Evolutionary conservation across 2,113 vertebrate species (phyloP), one percentile per base, ranked within the genome.

Genomic region (Ctenomys sociabilis): DNA sequence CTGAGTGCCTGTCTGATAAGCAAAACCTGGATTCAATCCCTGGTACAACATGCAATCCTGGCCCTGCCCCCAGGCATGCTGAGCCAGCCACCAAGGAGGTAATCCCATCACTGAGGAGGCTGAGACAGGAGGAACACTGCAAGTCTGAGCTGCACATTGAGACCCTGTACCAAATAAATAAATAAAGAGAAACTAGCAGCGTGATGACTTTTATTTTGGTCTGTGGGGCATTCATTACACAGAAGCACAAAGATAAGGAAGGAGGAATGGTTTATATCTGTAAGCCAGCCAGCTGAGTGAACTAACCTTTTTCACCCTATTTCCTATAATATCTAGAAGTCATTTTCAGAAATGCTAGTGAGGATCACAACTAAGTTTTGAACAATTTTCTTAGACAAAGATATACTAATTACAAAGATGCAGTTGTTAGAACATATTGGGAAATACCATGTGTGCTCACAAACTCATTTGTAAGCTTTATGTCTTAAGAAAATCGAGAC

Each of bases 301-400:
- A 86, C 37, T 35, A 90, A 72, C 61, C 64, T 89, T 85, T 96
- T 91, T 75, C 32, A 81, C 37, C 4, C 59, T 61, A 45, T 88
- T 90, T 93, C n/a, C 75, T 95, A 75, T 93, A 88, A 77, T 66
- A 94, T 72, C 90, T 91, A 85, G 59, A 93, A 90, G 80, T 40
- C 26, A 32, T 24, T 91, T 93, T 89, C 49, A 93, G n/a, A 35
- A 45, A 28, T 17, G 75, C 37, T 77, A 78, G 68, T 2, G 91
- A 84, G 32, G 81, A 77, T 95, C 40, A 80, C 21, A 92, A 83
- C 30, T 16, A 83, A 40, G 11, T 83, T 95, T 91, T 70, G 24
- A 96, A 88, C 59, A 85, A 64, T 91, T 77, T 88, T 54, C 13
- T 13, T 77, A 22, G 32, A 93, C 24, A 28, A 80, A 64, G 16